Evolutionary conservation across 2,888 invertebrate genomes (phyloP), one percentile per base, ranked within the genome.

Genomic region (Noctua comes): DNA sequence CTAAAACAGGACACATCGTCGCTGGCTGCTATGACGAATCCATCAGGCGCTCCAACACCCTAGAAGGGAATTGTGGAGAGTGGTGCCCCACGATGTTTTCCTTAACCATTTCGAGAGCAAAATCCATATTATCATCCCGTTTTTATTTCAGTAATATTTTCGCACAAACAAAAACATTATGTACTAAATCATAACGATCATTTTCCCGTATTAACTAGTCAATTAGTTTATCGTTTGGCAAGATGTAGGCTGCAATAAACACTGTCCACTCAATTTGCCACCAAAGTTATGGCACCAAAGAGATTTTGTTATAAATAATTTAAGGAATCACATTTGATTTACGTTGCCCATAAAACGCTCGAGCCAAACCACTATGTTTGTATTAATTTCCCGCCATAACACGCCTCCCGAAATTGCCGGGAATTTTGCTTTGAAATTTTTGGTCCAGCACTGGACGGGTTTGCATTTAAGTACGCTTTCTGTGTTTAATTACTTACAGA

Each of bases 271-370:
- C 85, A 85, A 86, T 87, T 87, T 85, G 65, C 59, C 69, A 59
- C 66, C 79, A 87, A 87, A 87, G 80, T 87, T 76, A 86, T 85
- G 64, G 85, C 79, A 79, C 77, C 70, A 84, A 88, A 87, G 83
- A 88, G 88, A 85, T 84, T 87, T 83, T 75, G 81, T 86, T 80
- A 89, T 88, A 89, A 89, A 89, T 89, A 89, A 86, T 89, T 89
- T 89, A 86, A 86, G 88, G 80, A 88, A 84, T 87, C 78, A 78
- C 77, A 79, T 77, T 73, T 88, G 88, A 88, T 88, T 88, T 88
- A 89, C 81, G 83, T 76, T 71, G 76, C 73, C 80, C 84, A 86
- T 89, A 88, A 86, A 88, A 80, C 65, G 82, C 72, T 82, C 83
- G 80, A 76, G 87, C 83, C 86, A 80, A 82, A 79, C 85, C 79